Percentiles rank a stretch among this genome's conserved stretches.
These are phyloP conservation scores for Ictalurus punctatus DNA, from an alignment of 2,113 vertebrate genomes.

Conservation along the genomic window DNA sequence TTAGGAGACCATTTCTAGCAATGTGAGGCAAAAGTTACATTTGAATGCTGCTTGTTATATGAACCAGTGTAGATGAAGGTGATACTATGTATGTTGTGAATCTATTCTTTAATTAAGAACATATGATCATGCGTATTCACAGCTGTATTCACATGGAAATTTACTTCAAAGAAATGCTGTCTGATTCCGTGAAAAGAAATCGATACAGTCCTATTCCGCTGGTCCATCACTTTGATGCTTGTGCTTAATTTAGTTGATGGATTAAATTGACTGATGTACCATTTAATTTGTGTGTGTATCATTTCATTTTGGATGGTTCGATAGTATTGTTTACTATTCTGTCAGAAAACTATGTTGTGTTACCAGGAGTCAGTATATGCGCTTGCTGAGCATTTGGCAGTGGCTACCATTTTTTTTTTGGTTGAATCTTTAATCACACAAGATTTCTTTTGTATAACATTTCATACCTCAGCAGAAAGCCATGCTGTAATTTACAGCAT, in stretches of 20 bases:
- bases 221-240: neutral
- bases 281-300: neutral
- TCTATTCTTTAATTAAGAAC: neutral
- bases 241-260: constrained; percentile 6
- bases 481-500: constrained; percentile 21
- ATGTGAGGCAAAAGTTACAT: neutral
- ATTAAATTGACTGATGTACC: neutral
- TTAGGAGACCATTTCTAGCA: neutral
- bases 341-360: neutral
- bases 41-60: neutral
- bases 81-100: neutral
- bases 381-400: constrained; percentile 10
- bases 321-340: neutral
- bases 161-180: neutral
- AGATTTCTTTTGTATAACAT: neutral
- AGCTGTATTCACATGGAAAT: neutral
- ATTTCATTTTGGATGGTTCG: constrained; percentile 2
- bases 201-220: neutral
- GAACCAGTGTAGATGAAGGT: neutral
- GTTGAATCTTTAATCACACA: neutral
- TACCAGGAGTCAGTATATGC: neutral
- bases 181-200: constrained; percentile 19
- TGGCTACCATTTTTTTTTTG: constrained; percentile 1
- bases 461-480: constrained; percentile 26
- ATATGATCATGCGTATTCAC: neutral